phyloP scores from a whole-genome alignment of 2,797 vertebrate species.

The Coluber constrictor region DNA sequence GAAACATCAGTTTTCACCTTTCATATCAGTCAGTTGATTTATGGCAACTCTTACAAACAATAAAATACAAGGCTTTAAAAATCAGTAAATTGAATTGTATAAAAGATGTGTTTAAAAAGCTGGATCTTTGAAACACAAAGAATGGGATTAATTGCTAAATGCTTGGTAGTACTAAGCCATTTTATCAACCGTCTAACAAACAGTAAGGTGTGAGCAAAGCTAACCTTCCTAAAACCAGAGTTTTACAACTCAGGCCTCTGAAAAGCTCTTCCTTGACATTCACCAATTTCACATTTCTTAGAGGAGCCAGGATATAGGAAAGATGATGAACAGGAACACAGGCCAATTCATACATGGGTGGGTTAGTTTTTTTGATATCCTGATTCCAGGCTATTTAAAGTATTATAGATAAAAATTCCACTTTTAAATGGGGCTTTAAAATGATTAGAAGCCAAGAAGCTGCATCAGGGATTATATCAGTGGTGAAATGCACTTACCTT shows the following conservation, averaged over 20 bases:
- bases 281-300: background rate
- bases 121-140: background rate
- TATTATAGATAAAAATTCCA: background rate
- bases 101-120: background rate
- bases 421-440: background rate
- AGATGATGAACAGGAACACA: background rate
- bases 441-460: background rate
- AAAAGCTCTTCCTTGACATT: background rate
- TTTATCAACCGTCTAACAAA: background rate
- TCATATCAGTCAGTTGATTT: background rate
- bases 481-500: no score
- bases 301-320: background rate
- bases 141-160: background rate
- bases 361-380: background rate
- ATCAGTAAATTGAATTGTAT: background rate
- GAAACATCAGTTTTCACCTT: background rate
- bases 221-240: background rate
- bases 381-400: background rate
- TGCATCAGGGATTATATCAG: background rate
- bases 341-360: background rate
- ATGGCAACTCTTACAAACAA: background rate
- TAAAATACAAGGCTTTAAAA: background rate
- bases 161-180: background rate
- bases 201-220: background rate
- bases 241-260: background rate